Evolutionary conservation across 2,888 invertebrate genomes (phyloP).

Genomic region (Cerceris ruficornis): DNA sequence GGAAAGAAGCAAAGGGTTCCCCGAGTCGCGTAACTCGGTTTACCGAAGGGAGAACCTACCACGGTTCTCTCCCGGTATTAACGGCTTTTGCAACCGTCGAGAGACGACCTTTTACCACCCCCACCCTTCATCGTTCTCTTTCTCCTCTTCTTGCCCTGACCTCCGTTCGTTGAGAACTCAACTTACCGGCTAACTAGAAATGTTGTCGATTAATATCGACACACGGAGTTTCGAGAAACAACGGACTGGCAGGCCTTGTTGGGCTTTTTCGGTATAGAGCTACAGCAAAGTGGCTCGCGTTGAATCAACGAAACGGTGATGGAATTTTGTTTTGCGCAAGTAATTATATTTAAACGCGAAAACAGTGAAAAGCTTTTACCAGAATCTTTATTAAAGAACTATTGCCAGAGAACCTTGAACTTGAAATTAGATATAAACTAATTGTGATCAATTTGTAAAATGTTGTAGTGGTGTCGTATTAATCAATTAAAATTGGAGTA

Average conservation of each 20-base stretch:
- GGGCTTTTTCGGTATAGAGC: slow-evolving; percentile 12
- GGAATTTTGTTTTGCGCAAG: too few relatives aligned
- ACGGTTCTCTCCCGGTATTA: slow-evolving; percentile 68
- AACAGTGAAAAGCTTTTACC: too few relatives aligned
- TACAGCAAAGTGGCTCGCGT: not conserved
- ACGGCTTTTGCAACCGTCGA: slow-evolving; percentile 76
- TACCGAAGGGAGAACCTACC: slow-evolving; percentile 73
- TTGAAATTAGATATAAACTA: too few relatives aligned
- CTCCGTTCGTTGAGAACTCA: slow-evolving; percentile 20
- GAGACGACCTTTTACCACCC: slow-evolving; percentile 73
- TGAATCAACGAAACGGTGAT: too few relatives aligned
- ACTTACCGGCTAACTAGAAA: slow-evolving; percentile 31
- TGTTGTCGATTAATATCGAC: slow-evolving; percentile 47
- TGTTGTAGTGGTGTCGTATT: too few relatives aligned
- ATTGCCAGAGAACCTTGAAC: too few relatives aligned
- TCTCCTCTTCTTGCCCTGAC: slow-evolving; percentile 26
- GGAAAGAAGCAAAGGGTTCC: slow-evolving; percentile 80
- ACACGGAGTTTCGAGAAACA: slow-evolving; percentile 23
- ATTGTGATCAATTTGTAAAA: too few relatives aligned
- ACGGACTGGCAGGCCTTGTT: slow-evolving; percentile 14
- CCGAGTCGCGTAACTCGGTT: slow-evolving; percentile 79
- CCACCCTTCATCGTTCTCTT: slow-evolving; percentile 25
- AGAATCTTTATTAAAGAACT: too few relatives aligned
- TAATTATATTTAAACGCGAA: too few relatives aligned
- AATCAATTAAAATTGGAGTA: not conserved